A percentile compares a stretch with the other conserved stretches of the same genome.
Evolutionary conservation across 2,888 invertebrate genomes (phyloP).

Genomic region (Aphidoletes aphidimyza): DNA sequence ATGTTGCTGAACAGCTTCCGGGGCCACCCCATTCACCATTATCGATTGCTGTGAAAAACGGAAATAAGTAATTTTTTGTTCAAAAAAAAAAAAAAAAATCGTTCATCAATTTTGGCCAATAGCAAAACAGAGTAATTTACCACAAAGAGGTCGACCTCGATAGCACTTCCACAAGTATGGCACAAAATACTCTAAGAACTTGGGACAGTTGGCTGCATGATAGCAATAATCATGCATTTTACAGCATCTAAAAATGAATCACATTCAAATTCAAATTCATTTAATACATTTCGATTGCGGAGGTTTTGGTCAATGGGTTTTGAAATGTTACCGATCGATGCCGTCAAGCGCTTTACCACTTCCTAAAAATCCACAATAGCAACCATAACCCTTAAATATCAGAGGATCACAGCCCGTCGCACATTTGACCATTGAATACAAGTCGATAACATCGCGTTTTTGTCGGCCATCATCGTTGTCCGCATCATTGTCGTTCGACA

Average conservation of each 20-base stretch:
- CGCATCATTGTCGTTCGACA: conserved; percentile 58
- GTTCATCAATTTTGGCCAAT: neutral
- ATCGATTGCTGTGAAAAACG: conserved; percentile 63
- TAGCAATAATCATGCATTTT: conserved; percentile 89
- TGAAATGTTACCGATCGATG: conserved; percentile 69
- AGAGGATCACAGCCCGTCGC: conserved; percentile 87
- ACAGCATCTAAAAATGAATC: conserved; percentile 76
- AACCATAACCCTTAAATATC: conserved; percentile 87
- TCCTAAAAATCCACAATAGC: conserved; percentile 89
- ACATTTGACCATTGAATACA: conserved; percentile 88
- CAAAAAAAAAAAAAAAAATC: neutral
- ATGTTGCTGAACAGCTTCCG: conserved; percentile 77
- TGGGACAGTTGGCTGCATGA: conserved; percentile 79
- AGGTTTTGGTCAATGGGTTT: neutral
- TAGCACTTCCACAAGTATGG: conserved; percentile 91
- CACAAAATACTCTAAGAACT: conserved; percentile 84
- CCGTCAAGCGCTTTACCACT: conserved; percentile 82
- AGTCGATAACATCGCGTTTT: conserved; percentile 80
- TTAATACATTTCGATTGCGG: neutral
- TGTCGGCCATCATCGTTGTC: conserved; percentile 68
- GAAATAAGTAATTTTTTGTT: neutral
- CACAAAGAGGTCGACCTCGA: conserved; percentile 80
- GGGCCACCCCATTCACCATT: conserved; percentile 71
- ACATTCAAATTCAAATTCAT: neutral
- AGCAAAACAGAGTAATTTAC: conserved; percentile 64